Evolutionary conservation across 2,113 vertebrate species (phyloP), one percentile per base, ranked within the genome.

Genomic region (Anolis carolinensis): DNA sequence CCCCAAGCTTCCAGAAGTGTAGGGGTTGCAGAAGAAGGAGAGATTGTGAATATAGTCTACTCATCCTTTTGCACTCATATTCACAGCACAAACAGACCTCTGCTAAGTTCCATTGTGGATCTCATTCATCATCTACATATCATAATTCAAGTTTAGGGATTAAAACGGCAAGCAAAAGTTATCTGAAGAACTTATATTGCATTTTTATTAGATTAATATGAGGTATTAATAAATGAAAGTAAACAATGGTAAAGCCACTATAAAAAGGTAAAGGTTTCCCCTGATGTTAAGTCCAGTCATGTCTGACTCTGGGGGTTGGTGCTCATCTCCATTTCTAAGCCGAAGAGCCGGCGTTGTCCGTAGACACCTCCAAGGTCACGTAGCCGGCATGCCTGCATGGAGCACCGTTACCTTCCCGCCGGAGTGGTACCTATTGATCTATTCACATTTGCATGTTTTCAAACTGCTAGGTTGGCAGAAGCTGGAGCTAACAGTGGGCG

Each of bases 161-260:
- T 62, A 23, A 62, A 23, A 34, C 36, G 21, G 79, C 21, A 32
- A 59, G 8, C 63, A 55, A 21, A 0, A 0, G 23, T 10, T 44
- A 5, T 50, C 23, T 0, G 0, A 74, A 27, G 13, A 36, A 5
- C 16, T 44, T 68, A 62, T 11, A 5, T 11, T 30, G 1, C 0
- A 84, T 80, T 70, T 52, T 0, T 0, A 65, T 86, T 88, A 34
- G 32, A 55, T 88, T 85, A 55, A 91, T 23, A 4, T 23, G 72
- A 2, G 5, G 39, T 82, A 21, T 68, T 0, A 59, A 39, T 85
- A 81, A 27, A 1, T 76, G 30, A 86, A 84, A 70, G 0, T 3
- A 36, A 44, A 20, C 77, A 1, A 62, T 78, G 77, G 79, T 79
- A 82, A 85, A 82, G 83, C 3, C 30, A 79, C 1, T n/a, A 48